These are phyloP conservation scores for Vesta saturnalis DNA, from an alignment of 2,888 invertebrate species.

Conservation along the genomic window DNA sequence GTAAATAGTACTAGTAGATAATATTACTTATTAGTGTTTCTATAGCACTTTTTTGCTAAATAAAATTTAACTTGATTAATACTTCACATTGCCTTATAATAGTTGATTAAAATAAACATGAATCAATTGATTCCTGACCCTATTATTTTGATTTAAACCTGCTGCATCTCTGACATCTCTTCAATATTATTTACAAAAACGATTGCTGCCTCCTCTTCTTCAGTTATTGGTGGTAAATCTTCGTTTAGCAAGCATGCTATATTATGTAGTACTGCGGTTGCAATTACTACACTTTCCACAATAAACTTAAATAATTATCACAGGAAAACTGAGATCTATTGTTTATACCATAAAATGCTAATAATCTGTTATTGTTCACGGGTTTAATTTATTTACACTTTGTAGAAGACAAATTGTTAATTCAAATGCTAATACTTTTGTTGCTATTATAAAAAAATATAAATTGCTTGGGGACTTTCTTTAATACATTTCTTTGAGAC, in stretches of 20 bases:
- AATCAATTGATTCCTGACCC: constrained; percentile 5
- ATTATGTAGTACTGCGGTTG: constrained; percentile 11
- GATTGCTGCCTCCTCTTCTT: constrained; percentile 15
- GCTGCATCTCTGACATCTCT: background rate
- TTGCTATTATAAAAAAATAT: too few species aligned
- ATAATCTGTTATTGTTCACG: too few species aligned
- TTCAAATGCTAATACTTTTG: too few species aligned
- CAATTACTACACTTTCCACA: constrained; percentile 6
- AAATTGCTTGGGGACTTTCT: too few species aligned
- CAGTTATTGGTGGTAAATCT: constrained; percentile 12
- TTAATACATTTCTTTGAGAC: too few species aligned
- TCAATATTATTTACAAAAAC: constrained; percentile 14
- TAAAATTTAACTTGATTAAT: constrained; percentile 4
- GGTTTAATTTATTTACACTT: too few species aligned
- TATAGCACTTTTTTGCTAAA: background rate
- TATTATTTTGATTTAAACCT: constrained; percentile 3
- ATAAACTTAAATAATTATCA: too few species aligned
- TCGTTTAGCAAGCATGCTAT: constrained; percentile 9
- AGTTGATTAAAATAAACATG: constrained; percentile 2
- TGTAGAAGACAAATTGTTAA: too few species aligned
- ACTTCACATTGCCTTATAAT: constrained; percentile 3
- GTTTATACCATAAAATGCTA: too few species aligned
- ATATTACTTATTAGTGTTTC: background rate
- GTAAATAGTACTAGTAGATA: constrained; percentile 3
- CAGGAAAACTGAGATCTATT: too few species aligned